These are phyloP conservation scores for Protophormia terraenovae DNA, from an alignment of 2,888 invertebrate species.

Conservation along the genomic window DNA sequence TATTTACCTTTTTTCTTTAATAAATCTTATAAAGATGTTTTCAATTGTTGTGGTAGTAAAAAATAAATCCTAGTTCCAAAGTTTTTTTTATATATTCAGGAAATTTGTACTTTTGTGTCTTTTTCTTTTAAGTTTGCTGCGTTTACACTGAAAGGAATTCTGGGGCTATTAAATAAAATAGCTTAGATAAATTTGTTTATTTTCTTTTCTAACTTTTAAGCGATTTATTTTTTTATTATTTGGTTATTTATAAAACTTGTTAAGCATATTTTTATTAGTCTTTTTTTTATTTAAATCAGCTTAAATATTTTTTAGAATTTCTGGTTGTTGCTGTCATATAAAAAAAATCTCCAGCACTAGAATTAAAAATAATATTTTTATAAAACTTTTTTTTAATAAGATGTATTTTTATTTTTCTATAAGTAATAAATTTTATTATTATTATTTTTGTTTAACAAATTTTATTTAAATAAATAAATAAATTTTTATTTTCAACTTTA, in stretches of 20 bases:
- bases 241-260: not conserved
- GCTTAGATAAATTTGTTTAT: not conserved
- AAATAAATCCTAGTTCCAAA: conserved; percentile 7
- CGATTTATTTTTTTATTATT: not conserved
- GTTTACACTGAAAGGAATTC: conserved; percentile 16
- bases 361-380: not conserved
- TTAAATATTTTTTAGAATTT: not conserved
- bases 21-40: not conserved
- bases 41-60: not conserved
- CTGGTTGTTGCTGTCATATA: not conserved
- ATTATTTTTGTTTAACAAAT: not conserved
- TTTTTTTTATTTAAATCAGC: conserved; percentile 10
- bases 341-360: not conserved
- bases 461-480: not conserved
- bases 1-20: not conserved
- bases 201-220: no score
- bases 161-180: no score
- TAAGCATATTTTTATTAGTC: conserved; percentile 42
- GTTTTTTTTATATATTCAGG: not conserved
- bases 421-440: conserved; percentile 21
- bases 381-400: no score
- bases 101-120: conserved; percentile 51
- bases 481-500: not conserved
- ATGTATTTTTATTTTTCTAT: no score
- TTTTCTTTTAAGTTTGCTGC: not conserved